Percentiles rank a stretch among this genome's conserved stretches.
Conservation (phyloP, 2,888 invertebrate genomes). For the Aspidapion aeneum region DNA sequence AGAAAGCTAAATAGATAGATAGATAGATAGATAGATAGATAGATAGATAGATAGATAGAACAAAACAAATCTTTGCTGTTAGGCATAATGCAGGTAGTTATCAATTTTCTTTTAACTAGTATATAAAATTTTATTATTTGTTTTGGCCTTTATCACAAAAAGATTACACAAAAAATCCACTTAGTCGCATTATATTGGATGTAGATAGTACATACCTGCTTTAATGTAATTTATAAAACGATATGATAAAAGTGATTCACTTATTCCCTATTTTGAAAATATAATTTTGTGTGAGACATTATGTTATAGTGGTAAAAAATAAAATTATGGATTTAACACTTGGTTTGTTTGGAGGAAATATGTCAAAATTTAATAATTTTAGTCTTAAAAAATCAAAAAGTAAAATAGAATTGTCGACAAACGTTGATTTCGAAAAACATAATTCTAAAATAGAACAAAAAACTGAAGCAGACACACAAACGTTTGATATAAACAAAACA, state of each 20-base stretch:
- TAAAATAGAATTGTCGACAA: background rate
- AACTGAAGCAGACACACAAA: background rate
- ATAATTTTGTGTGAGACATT: too few relatives aligned
- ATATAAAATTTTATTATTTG: too few relatives aligned
- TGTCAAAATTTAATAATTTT: background rate
- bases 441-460: too few relatives aligned
- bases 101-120: too few relatives aligned
- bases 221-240: background rate
- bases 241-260: background rate
- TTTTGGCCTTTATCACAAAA: background rate
- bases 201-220: background rate
- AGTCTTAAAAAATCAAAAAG: background rate
- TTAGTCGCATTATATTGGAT: too few relatives aligned
- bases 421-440: background rate
- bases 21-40: too few relatives aligned
- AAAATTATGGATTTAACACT: background rate
- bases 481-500: background rate
- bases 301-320: too few relatives aligned
- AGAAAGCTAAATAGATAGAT: too few relatives aligned
- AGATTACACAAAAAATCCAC: background rate
- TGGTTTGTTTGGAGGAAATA: background rate
- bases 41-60: too few relatives aligned
- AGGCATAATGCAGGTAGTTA: too few relatives aligned
- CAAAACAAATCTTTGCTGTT: too few relatives aligned
- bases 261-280: background rate